Evolutionary conservation across 2,888 invertebrate species (phyloP), one percentile per base, ranked within the genome.

Genomic region (Rotaria socialis): DNA sequence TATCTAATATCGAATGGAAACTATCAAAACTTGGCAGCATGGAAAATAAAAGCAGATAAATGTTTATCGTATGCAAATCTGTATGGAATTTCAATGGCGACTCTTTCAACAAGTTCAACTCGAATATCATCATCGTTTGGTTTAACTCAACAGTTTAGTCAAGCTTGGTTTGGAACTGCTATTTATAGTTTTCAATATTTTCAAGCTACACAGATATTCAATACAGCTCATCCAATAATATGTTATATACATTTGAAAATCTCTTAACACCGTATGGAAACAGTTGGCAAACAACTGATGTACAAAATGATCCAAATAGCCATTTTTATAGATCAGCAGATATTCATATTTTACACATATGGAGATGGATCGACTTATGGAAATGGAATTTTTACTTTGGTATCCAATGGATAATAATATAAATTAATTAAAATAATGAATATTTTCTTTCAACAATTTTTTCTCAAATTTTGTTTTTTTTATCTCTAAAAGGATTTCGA

Each of bases 281-380:
- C 14, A 4, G 3, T 22, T 67, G 67, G 67, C 67, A 67, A 67
- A 67, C 67, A 24, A 11, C 2, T 5, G 11, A 27, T 35, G 6
- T 67, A 6, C 35, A 27, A 67, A 67, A 2, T 3, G 35, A 11
- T 67, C 4, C 67, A 27, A 1, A 5, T 11, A 67, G 2, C 27
- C 67, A 67, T 67, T 67, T 27, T 67, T 67, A 67, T 27, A 22
- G 67, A n/a, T 67, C 67, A 67, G 27, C 67, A 67, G 16, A 67
- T 5, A 27, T 3, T 14, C 4, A 27, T 67, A 8, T 8, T 27
- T 16, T 67, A 4, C 0, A 67, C 27, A n/a, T 67, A 67, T 35
- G 67, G 27, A 0, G 27, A 67, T 67, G 67, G 67, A 11, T 2
- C 27, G 1, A 67, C 27, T 5, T 27, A 67, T 35, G 67, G 67